Conservation (phyloP, 2,797 vertebrate genomes). For the Manis javanica region DNA sequence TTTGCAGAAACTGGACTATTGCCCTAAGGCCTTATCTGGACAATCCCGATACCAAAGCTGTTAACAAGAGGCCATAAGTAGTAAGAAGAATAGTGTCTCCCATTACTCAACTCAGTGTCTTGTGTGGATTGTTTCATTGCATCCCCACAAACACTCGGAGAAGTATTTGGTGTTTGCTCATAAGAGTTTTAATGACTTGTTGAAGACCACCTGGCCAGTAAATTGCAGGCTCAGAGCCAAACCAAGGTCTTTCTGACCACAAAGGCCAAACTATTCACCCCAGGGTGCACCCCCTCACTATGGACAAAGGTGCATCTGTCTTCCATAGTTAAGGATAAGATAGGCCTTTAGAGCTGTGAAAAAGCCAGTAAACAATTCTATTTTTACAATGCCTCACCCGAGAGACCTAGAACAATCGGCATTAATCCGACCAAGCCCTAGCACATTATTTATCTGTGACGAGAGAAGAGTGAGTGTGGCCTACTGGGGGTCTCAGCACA, state of each 20-base stretch:
- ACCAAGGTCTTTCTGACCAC: neutral
- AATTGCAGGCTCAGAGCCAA: neutral
- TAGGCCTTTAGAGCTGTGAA: neutral
- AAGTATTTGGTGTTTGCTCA: neutral
- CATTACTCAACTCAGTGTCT: neutral
- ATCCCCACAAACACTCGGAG: neutral
- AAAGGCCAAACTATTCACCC: neutral
- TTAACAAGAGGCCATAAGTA: too few species aligned
- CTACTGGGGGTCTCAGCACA: neutral
- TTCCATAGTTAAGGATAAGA: neutral
- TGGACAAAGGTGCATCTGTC: neutral
- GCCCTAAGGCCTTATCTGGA: neutral
- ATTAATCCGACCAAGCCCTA: neutral
- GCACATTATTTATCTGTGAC: neutral
- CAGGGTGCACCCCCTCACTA: rapidly evolving
- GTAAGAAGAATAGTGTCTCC: neutral
- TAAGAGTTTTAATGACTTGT: neutral
- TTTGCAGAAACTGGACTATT: neutral
- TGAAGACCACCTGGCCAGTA: neutral
- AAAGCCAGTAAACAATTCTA: neutral
- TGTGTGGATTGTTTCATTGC: neutral
- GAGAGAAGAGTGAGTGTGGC: neutral
- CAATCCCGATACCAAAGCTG: too few species aligned
- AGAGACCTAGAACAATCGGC: neutral
- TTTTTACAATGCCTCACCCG: neutral